These are phyloP conservation scores for Helostoma temminkii DNA, from an alignment of 2,797 vertebrate genomes.

Conservation along the genomic window DNA sequence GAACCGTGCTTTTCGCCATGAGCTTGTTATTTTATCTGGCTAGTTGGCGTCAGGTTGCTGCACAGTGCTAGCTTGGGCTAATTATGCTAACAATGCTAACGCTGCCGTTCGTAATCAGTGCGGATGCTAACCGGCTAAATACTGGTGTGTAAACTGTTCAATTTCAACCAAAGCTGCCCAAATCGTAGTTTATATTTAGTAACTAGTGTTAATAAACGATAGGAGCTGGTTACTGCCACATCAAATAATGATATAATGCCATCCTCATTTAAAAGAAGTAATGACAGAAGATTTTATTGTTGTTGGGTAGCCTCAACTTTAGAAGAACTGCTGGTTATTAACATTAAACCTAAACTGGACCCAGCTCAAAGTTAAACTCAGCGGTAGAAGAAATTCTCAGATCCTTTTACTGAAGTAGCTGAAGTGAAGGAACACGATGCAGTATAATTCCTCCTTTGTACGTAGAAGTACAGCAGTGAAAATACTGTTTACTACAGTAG, in stretches of 20 bases:
- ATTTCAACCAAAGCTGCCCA: background rate
- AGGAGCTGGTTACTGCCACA: background rate
- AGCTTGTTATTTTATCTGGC: background rate
- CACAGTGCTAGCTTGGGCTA: slow-evolving; percentile 27
- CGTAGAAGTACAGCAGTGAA: too few species aligned
- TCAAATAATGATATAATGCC: background rate
- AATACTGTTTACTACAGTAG: too few species aligned
- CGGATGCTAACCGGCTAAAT: slow-evolving; percentile 54
- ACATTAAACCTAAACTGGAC: too few species aligned
- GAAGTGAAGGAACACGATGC: too few species aligned
- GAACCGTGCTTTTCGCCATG: rapidly evolving
- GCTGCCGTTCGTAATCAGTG: background rate
- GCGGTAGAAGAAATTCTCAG: too few species aligned
- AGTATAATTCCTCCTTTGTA: too few species aligned
- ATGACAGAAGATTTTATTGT: background rate
- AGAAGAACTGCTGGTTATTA: background rate
- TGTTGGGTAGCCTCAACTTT: background rate
- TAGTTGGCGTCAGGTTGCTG: background rate
- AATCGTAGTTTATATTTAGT: background rate
- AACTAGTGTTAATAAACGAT: background rate
- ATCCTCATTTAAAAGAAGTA: background rate
- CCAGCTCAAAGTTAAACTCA: too few species aligned
- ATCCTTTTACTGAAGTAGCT: too few species aligned
- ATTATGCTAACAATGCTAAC: slow-evolving; percentile 47
- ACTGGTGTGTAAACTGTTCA: slow-evolving; percentile 23